These are phyloP conservation scores for Panthera uncia DNA, from an alignment of 2,113 vertebrate species.

Conservation along the genomic window DNA sequence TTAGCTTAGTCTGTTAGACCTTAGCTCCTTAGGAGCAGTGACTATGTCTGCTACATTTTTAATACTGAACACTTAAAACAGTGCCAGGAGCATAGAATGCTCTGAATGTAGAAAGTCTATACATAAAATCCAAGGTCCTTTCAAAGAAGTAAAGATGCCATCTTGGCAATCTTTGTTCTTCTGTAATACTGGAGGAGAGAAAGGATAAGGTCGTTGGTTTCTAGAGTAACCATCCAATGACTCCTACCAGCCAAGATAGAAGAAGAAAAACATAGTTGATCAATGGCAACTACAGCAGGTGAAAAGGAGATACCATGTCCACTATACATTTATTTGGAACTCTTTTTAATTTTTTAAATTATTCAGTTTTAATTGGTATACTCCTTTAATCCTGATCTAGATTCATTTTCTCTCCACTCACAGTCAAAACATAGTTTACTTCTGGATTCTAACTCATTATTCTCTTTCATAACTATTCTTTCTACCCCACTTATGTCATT, in stretches of 20 bases:
- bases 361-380: background rate
- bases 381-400: background rate
- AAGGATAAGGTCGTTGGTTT: background rate
- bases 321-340: background rate
- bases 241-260: background rate
- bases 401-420: background rate
- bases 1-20: background rate
- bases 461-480: background rate
- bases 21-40: background rate
- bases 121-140: slow-evolving; percentile 1
- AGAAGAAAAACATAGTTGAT: background rate
- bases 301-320: background rate
- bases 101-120: background rate
- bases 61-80: background rate
- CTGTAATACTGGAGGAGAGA: background rate
- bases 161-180: background rate
- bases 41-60: background rate
- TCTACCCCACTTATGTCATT: background rate
- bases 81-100: background rate
- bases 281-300: background rate
- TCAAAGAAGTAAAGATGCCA: background rate
- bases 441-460: background rate
- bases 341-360: background rate
- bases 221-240: background rate
- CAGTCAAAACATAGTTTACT: background rate